phyloP scores from a whole-genome alignment of 2,888 invertebrate species.

The Acrobasis suavella region DNA sequence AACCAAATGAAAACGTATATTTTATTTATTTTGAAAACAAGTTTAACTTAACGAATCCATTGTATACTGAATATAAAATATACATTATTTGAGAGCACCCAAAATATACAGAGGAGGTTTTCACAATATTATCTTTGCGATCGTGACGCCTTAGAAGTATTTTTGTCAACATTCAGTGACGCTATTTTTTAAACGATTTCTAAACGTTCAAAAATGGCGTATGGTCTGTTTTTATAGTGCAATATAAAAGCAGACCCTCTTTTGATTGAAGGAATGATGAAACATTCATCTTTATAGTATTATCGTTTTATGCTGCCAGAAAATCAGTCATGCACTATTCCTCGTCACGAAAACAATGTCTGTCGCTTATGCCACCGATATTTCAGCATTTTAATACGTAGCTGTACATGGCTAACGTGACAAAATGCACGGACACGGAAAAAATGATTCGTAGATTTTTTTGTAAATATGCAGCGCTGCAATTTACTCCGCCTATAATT shows the following conservation, averaged over 20 bases:
- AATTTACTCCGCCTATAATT: constrained; percentile 63
- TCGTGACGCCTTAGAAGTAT: no score
- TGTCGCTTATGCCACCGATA: constrained; percentile 9
- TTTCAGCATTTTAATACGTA: constrained; percentile 18
- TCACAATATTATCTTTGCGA: no score
- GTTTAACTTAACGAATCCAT: constrained; percentile 6
- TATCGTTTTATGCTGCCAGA: neutral
- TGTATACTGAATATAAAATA: neutral
- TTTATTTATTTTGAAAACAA: constrained; percentile 17
- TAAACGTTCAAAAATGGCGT: no score
- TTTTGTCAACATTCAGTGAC: no score
- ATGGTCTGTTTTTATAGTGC: no score
- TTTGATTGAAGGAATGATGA: no score
- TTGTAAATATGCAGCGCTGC: constrained; percentile 49
- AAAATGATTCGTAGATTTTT: constrained; percentile 33
- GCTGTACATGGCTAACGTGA: constrained; percentile 13
- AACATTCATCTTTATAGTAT: no score
- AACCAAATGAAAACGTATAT: constrained; percentile 16
- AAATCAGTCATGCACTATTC: neutral
- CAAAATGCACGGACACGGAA: constrained; percentile 20
- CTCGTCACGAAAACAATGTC: constrained; percentile 6
- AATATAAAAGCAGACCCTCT: no score
- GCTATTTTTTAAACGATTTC: no score
- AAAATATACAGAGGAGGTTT: no score
- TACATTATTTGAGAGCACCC: no score